Evolutionary conservation across 2,888 invertebrate genomes (phyloP), one percentile per base, ranked within the genome.

Genomic region (Agrochola litura): DNA sequence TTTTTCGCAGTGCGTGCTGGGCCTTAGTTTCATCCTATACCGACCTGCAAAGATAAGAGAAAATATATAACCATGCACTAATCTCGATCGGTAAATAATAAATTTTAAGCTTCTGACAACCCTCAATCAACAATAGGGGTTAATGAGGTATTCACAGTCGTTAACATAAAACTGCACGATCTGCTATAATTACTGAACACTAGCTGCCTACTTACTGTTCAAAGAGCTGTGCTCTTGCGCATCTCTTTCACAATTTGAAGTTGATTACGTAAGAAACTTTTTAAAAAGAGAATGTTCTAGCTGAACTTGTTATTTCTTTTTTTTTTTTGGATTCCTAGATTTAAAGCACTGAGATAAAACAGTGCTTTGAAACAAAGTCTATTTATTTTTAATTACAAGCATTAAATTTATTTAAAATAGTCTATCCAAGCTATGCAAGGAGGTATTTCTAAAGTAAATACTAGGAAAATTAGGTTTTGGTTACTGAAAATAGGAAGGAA

Each of bases 61-160:
- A 10, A 54, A 54, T 5, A 19, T 19, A 52, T 22, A 52, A 22
- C 19, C 2, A 22, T 52, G 52, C 8, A 8, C 2, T 6, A 0
- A 52, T 19, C 9, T 52, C 54, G 22, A 22, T 54, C 54, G 54
- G 54, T 54, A 54, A 2, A 54, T 19, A 56, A 12, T 2, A 19
- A 16, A 37, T 52, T 16, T 58, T 56, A n/a, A 43, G 16, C 2
- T 63, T 25, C 60, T 77, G 85, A 3, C 83, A 89, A 37, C 89
- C 89, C 86, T 89, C 14, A 58, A 41, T 54, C 14, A 65, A 83
- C 81, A 86, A 89, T 86, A 66, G 78, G 60, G 86, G 85, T 89
- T 86, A 88, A 88, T 89, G 86, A 88, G 86, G 73, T 83, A 88
- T 85, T 83, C 79, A 76, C 52, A 72, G 56, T 68, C 82, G 81